Evolutionary conservation across 2,888 invertebrate species (phyloP).

Genomic region (Acronicta aceris): DNA sequence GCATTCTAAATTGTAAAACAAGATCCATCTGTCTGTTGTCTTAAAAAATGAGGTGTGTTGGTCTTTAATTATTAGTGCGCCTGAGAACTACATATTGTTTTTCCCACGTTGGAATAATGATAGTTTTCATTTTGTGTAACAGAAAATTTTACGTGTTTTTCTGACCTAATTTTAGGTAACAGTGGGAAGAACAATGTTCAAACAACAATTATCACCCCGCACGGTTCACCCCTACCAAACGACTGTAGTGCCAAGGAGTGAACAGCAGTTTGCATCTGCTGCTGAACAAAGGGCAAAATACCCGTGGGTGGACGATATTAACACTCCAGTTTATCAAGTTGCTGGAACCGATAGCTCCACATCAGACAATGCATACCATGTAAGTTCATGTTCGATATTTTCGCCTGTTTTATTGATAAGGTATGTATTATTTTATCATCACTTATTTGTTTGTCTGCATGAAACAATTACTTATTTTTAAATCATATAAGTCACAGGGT

Average conservation of each 20-base stretch:
- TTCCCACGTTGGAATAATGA: constrained; percentile 46
- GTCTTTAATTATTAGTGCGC: too few species aligned
- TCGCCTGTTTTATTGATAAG: not conserved
- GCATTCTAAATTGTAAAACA: too few species aligned
- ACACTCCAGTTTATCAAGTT: constrained; percentile 78
- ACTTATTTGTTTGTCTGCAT: too few species aligned
- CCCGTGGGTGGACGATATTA: constrained; percentile 84
- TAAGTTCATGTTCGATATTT: constrained; percentile 57
- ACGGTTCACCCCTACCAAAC: constrained; percentile 87
- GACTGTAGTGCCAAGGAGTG: constrained; percentile 83
- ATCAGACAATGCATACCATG: constrained; percentile 85
- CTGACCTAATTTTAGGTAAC: constrained; percentile 59
- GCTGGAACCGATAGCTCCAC: constrained; percentile 86
- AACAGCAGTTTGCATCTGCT: constrained; percentile 82
- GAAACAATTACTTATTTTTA: too few species aligned
- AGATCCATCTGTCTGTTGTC: too few species aligned
- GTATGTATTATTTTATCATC: too few species aligned
- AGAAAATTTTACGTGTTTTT: constrained; percentile 2
- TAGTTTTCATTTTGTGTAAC: constrained; percentile 40
- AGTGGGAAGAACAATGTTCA: constrained; percentile 77
- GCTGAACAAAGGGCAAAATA: constrained; percentile 84
- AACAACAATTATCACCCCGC: constrained; percentile 83
- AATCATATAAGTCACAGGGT: too few species aligned
- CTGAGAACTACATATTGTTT: too few species aligned
- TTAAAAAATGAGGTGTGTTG: too few species aligned